Conservation (phyloP, 2,888 invertebrate genomes). For the Criorhina ranunculi region DNA sequence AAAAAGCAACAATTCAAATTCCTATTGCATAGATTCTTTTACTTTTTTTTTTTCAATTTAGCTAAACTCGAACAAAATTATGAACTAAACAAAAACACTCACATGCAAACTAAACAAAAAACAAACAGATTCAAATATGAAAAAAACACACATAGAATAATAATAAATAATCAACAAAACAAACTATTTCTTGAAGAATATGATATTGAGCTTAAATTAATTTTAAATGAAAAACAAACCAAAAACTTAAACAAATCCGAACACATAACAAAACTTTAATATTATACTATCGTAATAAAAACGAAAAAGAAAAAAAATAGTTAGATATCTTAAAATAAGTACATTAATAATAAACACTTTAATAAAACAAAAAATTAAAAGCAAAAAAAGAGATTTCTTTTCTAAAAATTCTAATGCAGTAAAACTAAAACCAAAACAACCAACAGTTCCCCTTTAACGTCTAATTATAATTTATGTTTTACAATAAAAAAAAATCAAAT, state of each 20-base stretch:
- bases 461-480: slow-evolving; percentile 55
- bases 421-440: slow-evolving; percentile 49
- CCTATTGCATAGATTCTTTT: slow-evolving; percentile 42
- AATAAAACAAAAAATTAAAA: slow-evolving; percentile 30
- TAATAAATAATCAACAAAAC: slow-evolving; percentile 46
- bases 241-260: slow-evolving; percentile 41
- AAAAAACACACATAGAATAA: slow-evolving; percentile 18
- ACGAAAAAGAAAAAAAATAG: slow-evolving; percentile 56
- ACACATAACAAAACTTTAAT: slow-evolving; percentile 44
- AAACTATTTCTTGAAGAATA: slow-evolving; percentile 53
- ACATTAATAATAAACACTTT: slow-evolving; percentile 67
- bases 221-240: slow-evolving; percentile 32
- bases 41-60: slow-evolving; percentile 32
- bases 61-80: slow-evolving; percentile 32
- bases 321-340: slow-evolving; percentile 56
- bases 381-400: slow-evolving; percentile 30
- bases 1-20: slow-evolving; percentile 59
- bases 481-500: slow-evolving; percentile 20
- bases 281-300: slow-evolving; percentile 43
- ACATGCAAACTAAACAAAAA: slow-evolving; percentile 46
- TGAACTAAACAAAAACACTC: slow-evolving; percentile 19
- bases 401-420: slow-evolving; percentile 35
- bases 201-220: slow-evolving; percentile 71
- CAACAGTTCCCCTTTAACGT: slow-evolving; percentile 30
- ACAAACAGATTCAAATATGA: slow-evolving; percentile 10